Evolutionary conservation across 2,797 vertebrate genomes (phyloP), one percentile per base, ranked within the genome.

Genomic region (Naso thynnoides): DNA sequence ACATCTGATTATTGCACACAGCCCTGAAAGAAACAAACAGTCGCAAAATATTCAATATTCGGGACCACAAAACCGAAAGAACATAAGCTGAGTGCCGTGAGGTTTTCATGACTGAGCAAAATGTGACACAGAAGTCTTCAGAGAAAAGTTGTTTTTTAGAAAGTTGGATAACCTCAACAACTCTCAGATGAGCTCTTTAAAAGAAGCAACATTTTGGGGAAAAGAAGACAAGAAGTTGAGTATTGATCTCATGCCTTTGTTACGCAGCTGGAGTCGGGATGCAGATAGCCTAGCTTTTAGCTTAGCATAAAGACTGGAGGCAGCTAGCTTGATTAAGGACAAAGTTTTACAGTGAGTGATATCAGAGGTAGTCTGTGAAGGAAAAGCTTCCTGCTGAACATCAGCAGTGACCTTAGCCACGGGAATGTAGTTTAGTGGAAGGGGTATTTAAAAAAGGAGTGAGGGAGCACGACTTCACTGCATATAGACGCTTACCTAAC

Each of bases 1-100:
- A 65, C 55, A 21, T 59, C 23, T 39, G 24, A 52, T 61, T 66
- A 66, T 70, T 74, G 54, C 70, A 73, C 54, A 41, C 54, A 45
- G 33, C 18, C 70, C 70, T 11, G 36, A 67, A 50, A 27, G 4
- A 61, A 48, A 64, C 33, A 36, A 10, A 18, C 31, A 23, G 38
- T 27, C 38, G 1, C 8, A 39, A n/a, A n/a, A n/a, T n/a, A 27
- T 6, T 0, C 1, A 44, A 41, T 21, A 42, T 26, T 73, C 41
- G 36, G 38, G 36, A 50, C 70, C 27, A 59, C 13, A 24, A 10
- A 9, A 49, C 44, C 3, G 39, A 31, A 68, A 39, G 6, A 8
- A 8, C 36, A 41, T 14, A 13, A 38, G 21, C 26, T 50, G 9
- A 24, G 23, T 10, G 39, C 39, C 5, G 14, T 2, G 18, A 66